Percentiles rank a stretch among this genome's conserved stretches.
phyloP scores from a whole-genome alignment of 2,797 vertebrate species.

The Todus mexicanus region DNA sequence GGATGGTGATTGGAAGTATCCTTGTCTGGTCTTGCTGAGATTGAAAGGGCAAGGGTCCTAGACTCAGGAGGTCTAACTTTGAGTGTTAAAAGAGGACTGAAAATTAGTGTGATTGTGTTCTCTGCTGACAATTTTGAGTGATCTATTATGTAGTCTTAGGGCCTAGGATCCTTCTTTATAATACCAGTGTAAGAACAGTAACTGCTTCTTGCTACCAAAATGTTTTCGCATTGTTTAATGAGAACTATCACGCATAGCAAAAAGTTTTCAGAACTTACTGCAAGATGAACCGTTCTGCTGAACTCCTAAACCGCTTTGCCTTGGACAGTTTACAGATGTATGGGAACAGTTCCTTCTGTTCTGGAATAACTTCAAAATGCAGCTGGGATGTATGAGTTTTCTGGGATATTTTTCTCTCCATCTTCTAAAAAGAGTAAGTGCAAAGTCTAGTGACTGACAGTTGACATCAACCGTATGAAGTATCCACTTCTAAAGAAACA shows the following conservation, averaged over 20 bases:
- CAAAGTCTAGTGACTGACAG: neutral
- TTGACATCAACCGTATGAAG: neutral
- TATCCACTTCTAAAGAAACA: neutral
- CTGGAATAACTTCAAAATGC: neutral
- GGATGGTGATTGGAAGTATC: neutral
- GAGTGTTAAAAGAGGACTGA: neutral
- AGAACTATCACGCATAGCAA: neutral
- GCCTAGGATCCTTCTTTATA: neutral
- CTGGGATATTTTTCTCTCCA: neutral
- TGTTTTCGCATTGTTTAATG: neutral
- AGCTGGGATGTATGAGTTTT: neutral
- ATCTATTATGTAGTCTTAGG: neutral
- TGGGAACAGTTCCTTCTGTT: neutral
- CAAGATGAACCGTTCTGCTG: neutral
- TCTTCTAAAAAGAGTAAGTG: neutral
- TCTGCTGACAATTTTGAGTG: neutral
- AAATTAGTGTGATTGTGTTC: neutral
- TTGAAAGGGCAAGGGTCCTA: neutral
- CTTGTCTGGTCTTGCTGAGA: neutral
- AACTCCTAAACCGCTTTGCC: neutral
- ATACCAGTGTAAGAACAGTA: neutral
- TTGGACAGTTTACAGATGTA: neutral
- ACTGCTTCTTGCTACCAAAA: neutral
- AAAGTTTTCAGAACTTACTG: neutral
- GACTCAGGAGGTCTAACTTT: neutral